Base-by-base conservation (phyloP, 2,113 vertebrate species). In the Diphyllodes magnificus region DNA sequence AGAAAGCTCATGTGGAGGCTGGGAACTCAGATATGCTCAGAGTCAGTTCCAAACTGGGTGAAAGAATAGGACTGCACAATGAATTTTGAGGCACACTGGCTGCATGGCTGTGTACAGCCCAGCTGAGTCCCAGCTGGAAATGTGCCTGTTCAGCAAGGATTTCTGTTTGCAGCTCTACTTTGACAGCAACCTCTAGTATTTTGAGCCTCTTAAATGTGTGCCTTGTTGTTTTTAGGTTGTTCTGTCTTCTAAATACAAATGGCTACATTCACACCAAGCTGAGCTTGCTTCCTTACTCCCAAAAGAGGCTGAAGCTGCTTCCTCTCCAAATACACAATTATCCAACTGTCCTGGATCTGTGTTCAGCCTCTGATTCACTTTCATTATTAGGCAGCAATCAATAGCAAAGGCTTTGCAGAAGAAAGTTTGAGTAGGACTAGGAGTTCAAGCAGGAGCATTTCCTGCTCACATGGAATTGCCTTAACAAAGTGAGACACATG, bases 21-120 rank as follows among this genome's bases (percentile, higher is more conserved):
- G 40, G 24, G 37, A 14, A 1, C 3, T 49, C 22, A n/a, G 6
- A 14, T 22, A 11, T 15, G 2, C 24, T 42, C 2, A 0, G 15
- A 9, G 10, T 56, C 27, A 10, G 3, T n/a, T 90, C 45, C n/a
- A 35, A 44, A 33, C 8, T 11, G 9, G 40, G 23, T 51, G 57
- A 16, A 73, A 51, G 42, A 59, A 9, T 1, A 80, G 33, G 44
- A 54, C 28, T 45, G 28, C 31, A 11, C 70, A 53, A 15, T 16
- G 15, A 16, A 18, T 15, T 37, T 56, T 60, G 56, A 66, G 44
- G 51, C 21, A 53, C 23, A 2, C 13, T 39, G 65, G 17, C 20
- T 0, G 0, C 0, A 0, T 24, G 24, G 21, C 8, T 88, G 25
- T 4, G 2, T 28, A 18, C 5, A 73, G 40, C 49, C 13, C 51